Conservation (phyloP, 2,797 vertebrate species). For the Scolopax bukidnonensis region DNA sequence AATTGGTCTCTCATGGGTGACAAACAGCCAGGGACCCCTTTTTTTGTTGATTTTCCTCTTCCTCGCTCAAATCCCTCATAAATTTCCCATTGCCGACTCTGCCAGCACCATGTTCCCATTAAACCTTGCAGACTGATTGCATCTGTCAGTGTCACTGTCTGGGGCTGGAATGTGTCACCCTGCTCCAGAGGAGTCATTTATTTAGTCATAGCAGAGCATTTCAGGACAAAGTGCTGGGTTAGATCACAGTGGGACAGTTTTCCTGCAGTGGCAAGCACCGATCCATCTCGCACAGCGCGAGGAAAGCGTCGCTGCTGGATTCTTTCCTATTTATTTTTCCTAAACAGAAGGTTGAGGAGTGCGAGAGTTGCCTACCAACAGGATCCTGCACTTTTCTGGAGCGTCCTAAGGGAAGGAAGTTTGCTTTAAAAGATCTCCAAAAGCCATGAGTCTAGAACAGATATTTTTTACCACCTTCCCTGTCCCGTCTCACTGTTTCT, state of each 20-base stretch:
- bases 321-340: slow-evolving; percentile 70
- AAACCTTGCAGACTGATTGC: slow-evolving; percentile 36
- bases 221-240: slow-evolving; percentile 67
- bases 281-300: not conserved
- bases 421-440: not conserved
- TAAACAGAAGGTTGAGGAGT: slow-evolving; percentile 52
- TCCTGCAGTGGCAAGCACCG: not conserved
- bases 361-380: not conserved
- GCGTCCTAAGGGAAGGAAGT: not conserved
- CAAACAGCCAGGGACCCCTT: not conserved
- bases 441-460: not conserved
- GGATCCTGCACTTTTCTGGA: not conserved
- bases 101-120: not conserved
- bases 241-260: slow-evolving; percentile 53
- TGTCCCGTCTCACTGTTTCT: not conserved
- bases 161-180: slow-evolving; percentile 67
- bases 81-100: not conserved
- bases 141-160: slow-evolving; percentile 63
- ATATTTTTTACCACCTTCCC: not conserved
- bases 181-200: slow-evolving; percentile 19
- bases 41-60: slow-evolving; percentile 3
- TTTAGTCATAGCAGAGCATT: slow-evolving; percentile 52
- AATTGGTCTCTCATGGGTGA: not conserved
- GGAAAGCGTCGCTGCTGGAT: slow-evolving; percentile 50
- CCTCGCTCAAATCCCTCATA: not conserved